Evolutionary conservation across 2,888 invertebrate species (phyloP), one percentile per base, ranked within the genome.

Genomic region (Archips crataeganus): DNA sequence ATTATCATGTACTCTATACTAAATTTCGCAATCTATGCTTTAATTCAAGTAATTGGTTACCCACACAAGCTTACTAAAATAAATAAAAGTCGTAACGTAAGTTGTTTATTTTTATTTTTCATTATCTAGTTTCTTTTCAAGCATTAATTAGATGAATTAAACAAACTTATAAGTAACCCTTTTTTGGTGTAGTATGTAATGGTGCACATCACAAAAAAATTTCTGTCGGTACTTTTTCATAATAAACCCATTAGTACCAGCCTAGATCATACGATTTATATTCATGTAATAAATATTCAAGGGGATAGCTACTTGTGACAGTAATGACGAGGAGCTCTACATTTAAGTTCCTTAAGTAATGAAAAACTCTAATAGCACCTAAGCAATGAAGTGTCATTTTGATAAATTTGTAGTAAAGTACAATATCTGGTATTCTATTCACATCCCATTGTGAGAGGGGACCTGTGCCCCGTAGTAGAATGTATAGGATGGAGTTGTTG

Each of bases 1-100:
- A 39, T 39, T 76, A 75, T 10, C 9, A 57, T 76, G 76, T 75
- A 76, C 67, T 75, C 75, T 61, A 69, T 23, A 39, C 5, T 11
- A 47, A 36, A 23, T 39, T 36, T 49, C 36, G 13, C 51, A 34
- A 39, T 47, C 5, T 10, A 32, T 45, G 42, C 42, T 10, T 62
- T 62, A 15, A 23, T 62, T 62, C 13, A 8, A 62, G 5, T 11
- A 23, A 32, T 57, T 32, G 3, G 10, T 32, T 32, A 8, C 10
- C 11, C 10, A 11, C 11, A 54, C 51, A 54, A 54, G 15, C 23
- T 15, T 54, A 57, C 32, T 57, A 2, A 10, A 9, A 32, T 4
- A 0, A 11, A 32, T 1, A 4, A 57, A 57, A 57, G 57, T 32
- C 32, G 57, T 57, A 32, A 57, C 23, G 57, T 57, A 4, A 57